A percentile compares a stretch with the other conserved stretches of the same genome.
These are phyloP conservation scores for Penaeus indicus DNA, from an alignment of 1,140 invertebrate species.

Conservation along the genomic window DNA sequence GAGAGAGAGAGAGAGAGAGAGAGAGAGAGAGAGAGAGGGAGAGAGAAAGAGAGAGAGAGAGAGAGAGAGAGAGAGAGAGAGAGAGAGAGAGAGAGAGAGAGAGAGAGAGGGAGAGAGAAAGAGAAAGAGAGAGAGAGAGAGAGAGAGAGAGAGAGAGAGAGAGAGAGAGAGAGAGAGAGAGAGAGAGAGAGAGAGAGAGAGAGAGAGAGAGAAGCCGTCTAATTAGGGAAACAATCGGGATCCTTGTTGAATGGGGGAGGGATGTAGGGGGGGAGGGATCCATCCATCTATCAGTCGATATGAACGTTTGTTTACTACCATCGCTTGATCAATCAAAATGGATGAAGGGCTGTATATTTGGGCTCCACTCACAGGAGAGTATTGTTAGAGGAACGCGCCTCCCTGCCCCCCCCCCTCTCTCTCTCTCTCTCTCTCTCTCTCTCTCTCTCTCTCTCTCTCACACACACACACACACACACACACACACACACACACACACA, in stretches of 20 bases:
- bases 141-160: slow-evolving; percentile 25
- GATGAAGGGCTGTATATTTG: slow-evolving; percentile 33
- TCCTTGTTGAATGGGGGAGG: neutral
- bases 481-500: slow-evolving; percentile 5
- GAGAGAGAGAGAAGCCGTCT: neutral
- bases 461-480: neutral
- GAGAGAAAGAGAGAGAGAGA: neutral
- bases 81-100: slow-evolving; percentile 14
- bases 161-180: slow-evolving; percentile 24
- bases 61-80: neutral
- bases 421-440: neutral
- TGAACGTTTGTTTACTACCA: slow-evolving; percentile 21
- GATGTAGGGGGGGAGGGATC: neutral
- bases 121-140: slow-evolving; percentile 8
- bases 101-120: neutral
- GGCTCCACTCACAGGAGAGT: neutral
- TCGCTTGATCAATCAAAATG: slow-evolving; percentile 32
- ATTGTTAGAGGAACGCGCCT: no score
- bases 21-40: no score
- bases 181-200: slow-evolving; percentile 20
- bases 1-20: neutral
- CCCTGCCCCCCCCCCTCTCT: neutral
- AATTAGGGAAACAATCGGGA: neutral
- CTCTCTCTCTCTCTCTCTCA: neutral
- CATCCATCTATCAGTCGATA: neutral